Conservation (phyloP, 2,888 invertebrate species). For the Himalopsyche tibetana region DNA sequence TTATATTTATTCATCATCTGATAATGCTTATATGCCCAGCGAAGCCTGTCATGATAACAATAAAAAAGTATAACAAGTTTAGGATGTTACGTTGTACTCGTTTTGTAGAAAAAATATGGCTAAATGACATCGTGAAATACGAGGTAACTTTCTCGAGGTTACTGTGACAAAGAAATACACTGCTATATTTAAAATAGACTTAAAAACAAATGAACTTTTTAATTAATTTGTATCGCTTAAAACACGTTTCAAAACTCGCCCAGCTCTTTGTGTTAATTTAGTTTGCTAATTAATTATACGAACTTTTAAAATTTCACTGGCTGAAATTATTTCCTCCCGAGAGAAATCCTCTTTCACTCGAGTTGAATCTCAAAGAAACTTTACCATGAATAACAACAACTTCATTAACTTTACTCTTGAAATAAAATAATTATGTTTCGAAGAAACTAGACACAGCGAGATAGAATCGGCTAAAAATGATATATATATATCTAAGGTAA, state of each 20-base stretch:
- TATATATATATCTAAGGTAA: neutral
- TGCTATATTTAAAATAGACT: neutral
- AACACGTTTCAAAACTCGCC: conserved; percentile 6
- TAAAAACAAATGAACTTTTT: neutral
- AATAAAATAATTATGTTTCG: conserved; percentile 5
- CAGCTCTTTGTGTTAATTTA: conserved; percentile 23
- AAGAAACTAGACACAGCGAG: conserved; percentile 9
- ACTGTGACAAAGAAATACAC: no score
- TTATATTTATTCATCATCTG: no score
- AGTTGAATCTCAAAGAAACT: conserved; percentile 30
- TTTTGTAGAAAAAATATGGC: no score
- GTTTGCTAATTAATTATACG: conserved; percentile 31
- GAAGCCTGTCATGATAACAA: no score
- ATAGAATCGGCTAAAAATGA: neutral
- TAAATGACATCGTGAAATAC: no score
- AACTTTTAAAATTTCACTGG: conserved; percentile 22
- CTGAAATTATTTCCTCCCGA: conserved; percentile 3
- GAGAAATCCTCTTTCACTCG: conserved; percentile 12
- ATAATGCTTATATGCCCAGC: no score
- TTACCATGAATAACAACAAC: conserved; percentile 22
- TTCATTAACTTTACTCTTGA: neutral
- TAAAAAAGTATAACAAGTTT: no score
- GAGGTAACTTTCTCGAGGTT: no score
- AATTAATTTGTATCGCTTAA: conserved; percentile 21
- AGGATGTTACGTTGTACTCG: no score